Conservation (phyloP, 2,113 vertebrate genomes). For the Salvelinus sp. region DNA sequence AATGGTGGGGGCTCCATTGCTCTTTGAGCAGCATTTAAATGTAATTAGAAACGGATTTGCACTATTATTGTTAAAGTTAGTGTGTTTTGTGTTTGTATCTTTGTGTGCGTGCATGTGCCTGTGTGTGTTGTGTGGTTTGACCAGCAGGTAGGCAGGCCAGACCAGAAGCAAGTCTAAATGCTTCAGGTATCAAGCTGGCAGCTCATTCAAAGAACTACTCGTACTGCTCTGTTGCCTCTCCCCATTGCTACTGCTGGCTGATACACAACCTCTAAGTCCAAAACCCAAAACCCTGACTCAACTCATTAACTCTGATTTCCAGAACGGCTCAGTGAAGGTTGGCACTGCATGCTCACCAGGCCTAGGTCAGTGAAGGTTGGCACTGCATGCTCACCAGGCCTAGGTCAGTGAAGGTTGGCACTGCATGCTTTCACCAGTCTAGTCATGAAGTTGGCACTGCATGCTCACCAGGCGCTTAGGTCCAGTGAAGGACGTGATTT, state of each 20-base stretch:
- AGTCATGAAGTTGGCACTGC: no score
- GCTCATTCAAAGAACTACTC: not conserved
- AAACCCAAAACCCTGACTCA: not conserved
- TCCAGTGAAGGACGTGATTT: not conserved
- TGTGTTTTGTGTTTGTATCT: not conserved
- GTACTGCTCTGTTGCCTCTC: not conserved
- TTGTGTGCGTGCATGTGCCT: slow-evolving; percentile 4
- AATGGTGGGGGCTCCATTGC: no score
- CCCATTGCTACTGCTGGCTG: not conserved
- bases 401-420: not conserved
- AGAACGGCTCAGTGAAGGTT: not conserved
- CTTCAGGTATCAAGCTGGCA: not conserved
- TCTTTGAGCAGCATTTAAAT: no score
- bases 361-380: not conserved
- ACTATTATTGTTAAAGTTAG: no score
- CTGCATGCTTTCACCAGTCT: no score
- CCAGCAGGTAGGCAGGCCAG: no score
- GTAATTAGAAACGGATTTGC: no score
- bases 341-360: not conserved
- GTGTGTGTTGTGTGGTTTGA: not conserved
- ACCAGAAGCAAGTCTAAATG: not conserved
- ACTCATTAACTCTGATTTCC: not conserved
- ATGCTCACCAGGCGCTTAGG: no score
- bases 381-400: no score
- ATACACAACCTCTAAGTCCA: not conserved